These are phyloP conservation scores for Cygnus olor DNA, from an alignment of 2,797 vertebrate species.

Conservation along the genomic window DNA sequence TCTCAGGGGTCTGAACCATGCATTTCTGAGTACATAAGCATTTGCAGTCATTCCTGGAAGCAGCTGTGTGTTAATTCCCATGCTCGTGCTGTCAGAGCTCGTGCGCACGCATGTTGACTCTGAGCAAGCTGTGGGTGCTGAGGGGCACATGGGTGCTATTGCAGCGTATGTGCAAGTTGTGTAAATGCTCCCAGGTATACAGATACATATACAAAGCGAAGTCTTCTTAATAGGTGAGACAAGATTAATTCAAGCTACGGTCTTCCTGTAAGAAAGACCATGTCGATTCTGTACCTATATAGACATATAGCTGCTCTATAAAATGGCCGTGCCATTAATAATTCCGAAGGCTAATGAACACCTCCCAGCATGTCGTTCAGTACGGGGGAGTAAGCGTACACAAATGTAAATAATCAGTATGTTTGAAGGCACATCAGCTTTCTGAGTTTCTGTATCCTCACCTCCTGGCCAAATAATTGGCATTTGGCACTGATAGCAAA, in stretches of 20 bases:
- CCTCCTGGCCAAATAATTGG: background rate
- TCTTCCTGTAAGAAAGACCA: background rate
- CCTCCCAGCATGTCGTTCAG: background rate
- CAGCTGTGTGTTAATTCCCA: background rate
- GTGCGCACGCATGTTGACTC: background rate
- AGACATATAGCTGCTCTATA: background rate
- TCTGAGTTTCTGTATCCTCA: background rate
- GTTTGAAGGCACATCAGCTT: background rate
- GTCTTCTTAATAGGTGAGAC: background rate
- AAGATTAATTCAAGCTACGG: background rate
- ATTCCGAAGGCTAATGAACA: background rate
- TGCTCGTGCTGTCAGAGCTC: background rate
- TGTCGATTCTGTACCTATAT: background rate
- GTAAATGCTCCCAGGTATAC: background rate
- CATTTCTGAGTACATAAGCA: background rate
- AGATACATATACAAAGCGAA: background rate
- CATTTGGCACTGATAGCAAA: background rate
- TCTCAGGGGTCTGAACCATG: background rate
- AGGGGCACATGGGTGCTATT: no score
- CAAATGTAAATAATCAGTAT: background rate
- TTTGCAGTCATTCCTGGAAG: background rate
- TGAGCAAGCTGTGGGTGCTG: background rate
- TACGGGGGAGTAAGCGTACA: background rate
- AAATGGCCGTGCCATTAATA: background rate
- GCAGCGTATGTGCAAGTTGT: rapidly evolving